A percentile compares a stretch with the other conserved stretches of the same genome.
phyloP scores from a whole-genome alignment of 2,888 invertebrate genomes.

The Eupeodes luniger region DNA sequence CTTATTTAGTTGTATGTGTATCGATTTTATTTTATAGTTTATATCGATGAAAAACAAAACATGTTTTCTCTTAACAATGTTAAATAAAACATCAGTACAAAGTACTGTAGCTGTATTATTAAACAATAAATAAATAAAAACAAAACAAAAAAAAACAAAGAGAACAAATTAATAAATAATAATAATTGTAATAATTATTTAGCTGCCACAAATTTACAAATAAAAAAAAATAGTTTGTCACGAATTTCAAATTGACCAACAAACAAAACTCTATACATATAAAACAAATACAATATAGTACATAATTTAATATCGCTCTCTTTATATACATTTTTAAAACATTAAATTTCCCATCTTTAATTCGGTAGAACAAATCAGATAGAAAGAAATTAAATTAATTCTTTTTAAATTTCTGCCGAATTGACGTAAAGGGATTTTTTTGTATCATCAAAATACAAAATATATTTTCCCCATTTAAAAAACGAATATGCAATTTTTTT shows the following conservation, averaged over 20 bases:
- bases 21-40: slow-evolving; percentile 69
- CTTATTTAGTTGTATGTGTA: slow-evolving; percentile 55
- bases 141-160: slow-evolving; percentile 20
- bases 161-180: slow-evolving; percentile 26
- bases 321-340: slow-evolving; percentile 27
- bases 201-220: slow-evolving; percentile 57
- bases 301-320: slow-evolving; percentile 14
- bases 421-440: slow-evolving; percentile 40
- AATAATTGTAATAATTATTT: slow-evolving; percentile 29
- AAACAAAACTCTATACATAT: slow-evolving; percentile 17
- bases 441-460: not conserved
- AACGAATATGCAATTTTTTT: not conserved
- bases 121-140: slow-evolving; percentile 19
- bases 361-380: slow-evolving; percentile 24
- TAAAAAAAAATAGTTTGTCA: slow-evolving; percentile 37
- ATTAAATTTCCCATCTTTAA: slow-evolving; percentile 55
- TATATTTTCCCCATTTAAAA: slow-evolving; percentile 35
- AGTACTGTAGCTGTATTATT: slow-evolving; percentile 69
- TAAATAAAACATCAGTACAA: slow-evolving; percentile 69
- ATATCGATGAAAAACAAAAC: slow-evolving; percentile 58
- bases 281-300: not conserved
- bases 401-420: slow-evolving; percentile 31
- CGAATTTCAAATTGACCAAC: slow-evolving; percentile 62
- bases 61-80: slow-evolving; percentile 58
- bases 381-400: not conserved